Percentiles rank a stretch among this genome's conserved stretches.
These are phyloP conservation scores for Phanerotoma sp. DNA, from an alignment of 2,888 invertebrate genomes.

Conservation along the genomic window DNA sequence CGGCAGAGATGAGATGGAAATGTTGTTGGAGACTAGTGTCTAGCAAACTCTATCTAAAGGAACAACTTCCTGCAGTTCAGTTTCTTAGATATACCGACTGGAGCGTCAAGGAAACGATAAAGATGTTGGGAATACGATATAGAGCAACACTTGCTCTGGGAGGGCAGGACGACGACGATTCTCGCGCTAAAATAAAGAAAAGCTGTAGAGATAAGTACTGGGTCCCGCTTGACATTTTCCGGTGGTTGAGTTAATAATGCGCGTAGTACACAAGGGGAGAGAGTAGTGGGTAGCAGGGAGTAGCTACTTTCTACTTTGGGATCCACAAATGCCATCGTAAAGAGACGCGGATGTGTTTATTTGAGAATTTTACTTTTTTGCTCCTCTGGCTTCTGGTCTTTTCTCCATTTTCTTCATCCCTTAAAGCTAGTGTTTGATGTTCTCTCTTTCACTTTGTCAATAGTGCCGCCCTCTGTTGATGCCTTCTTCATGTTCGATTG, in stretches of 20 bases:
- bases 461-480: too few species aligned
- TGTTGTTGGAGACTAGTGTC: background rate
- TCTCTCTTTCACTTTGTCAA: too few species aligned
- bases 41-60: background rate
- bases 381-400: too few species aligned
- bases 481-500: too few species aligned
- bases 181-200: conserved; percentile 45
- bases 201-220: conserved; percentile 47
- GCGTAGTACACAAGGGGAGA: conserved; percentile 50
- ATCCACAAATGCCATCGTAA: conserved; percentile 51
- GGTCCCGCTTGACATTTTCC: conserved; percentile 55
- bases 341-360: conserved; percentile 56
- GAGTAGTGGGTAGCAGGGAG: conserved; percentile 10
- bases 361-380: conserved; percentile 56
- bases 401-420: too few species aligned
- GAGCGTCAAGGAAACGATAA: conserved; percentile 24
- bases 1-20: too few species aligned
- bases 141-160: conserved; percentile 7
- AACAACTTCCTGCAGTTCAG: background rate
- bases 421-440: too few species aligned
- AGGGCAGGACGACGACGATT: conserved; percentile 23
- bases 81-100: conserved; percentile 22
- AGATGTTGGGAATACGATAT: conserved; percentile 4
- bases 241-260: conserved; percentile 57
- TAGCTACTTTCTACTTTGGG: too few species aligned